Evolutionary conservation across 2,888 invertebrate genomes (phyloP), one percentile per base, ranked within the genome.

Genomic region (Volucella bombylans): DNA sequence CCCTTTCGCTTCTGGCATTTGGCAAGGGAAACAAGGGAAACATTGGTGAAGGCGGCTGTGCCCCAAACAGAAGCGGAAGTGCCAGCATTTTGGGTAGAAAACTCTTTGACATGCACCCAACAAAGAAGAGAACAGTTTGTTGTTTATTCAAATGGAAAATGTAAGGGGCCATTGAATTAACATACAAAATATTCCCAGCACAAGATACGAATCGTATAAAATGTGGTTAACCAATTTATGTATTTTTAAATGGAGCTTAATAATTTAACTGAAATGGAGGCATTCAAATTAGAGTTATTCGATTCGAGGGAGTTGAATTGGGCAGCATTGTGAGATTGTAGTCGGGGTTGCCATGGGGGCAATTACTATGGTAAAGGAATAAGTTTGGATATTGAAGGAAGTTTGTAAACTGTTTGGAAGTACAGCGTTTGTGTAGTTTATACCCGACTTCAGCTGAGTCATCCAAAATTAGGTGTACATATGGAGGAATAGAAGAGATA

Each of bases 111-210:
- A 61, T 41, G 39, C 61, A 61, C 59, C 43, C 41, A 54, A 6
- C 38, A n/a, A 8, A 38, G 11, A 11, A 45, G 23, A 38, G 11
- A 11, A 47, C 50, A 50, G 49, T 57, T 71, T 73, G 64, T 64
- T 83, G 74, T 65, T 71, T 61, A 79, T 11, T 54, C 74, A 65
- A 79, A 83, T 55, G 83, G 83, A 83, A 83, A 74, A 69, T 64
- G 79, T 83, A 71, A 71, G 79, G 79, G 57, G 54, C 79, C 83
- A 79, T 74, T 79, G 83, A 74, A 69, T 83, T 83, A 79, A 65
- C 79, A 83, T 79, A 74, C 23, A 67, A 77, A 82, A 82, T 82
- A 77, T 77, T 82, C 77, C 52, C 50, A 68, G 55, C 49, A 55
- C 45, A 62, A 71, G 78, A 82, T 78, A 78, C 43, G 62, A 31